Evolutionary conservation across 2,797 vertebrate species (phyloP).

Genomic region (Balearica regulorum): DNA sequence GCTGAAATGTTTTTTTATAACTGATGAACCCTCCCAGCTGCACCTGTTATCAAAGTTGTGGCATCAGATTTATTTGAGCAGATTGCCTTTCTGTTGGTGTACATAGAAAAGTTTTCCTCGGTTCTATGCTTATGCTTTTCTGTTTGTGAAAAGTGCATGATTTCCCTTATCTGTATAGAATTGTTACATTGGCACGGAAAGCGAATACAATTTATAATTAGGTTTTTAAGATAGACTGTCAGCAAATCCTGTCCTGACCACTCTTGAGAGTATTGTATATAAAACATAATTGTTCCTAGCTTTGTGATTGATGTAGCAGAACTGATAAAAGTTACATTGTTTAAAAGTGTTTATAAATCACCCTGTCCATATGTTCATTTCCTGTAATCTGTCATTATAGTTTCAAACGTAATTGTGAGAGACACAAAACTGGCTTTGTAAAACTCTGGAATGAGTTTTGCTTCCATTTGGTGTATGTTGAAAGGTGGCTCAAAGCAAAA

Average conservation of each 20-base stretch:
- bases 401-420: conserved; percentile 55
- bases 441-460: conserved; percentile 18
- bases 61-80: neutral
- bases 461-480: conserved; percentile 38
- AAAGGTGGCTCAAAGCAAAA: conserved; percentile 51
- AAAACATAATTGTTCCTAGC: conserved; percentile 62
- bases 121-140: neutral
- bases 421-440: conserved; percentile 48
- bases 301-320: conserved; percentile 64
- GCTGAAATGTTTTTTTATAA: neutral
- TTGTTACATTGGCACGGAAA: conserved; percentile 12
- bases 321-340: conserved; percentile 70
- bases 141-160: neutral
- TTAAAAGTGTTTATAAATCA: conserved; percentile 66
- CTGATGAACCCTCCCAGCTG: neutral
- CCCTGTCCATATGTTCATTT: conserved; percentile 53
- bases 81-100: neutral
- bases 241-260: conserved; percentile 51
- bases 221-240: conserved; percentile 48
- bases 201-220: conserved; percentile 3
- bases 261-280: conserved; percentile 55
- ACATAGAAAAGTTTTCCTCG: neutral
- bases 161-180: conserved; percentile 49
- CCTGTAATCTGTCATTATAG: conserved; percentile 68
- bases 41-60: neutral